Evolutionary conservation across 37 sponge, comb jelly and placozoan species (phyloP), one percentile per base, ranked within the genome.

Genomic region (Hexactinellida sp.): DNA sequence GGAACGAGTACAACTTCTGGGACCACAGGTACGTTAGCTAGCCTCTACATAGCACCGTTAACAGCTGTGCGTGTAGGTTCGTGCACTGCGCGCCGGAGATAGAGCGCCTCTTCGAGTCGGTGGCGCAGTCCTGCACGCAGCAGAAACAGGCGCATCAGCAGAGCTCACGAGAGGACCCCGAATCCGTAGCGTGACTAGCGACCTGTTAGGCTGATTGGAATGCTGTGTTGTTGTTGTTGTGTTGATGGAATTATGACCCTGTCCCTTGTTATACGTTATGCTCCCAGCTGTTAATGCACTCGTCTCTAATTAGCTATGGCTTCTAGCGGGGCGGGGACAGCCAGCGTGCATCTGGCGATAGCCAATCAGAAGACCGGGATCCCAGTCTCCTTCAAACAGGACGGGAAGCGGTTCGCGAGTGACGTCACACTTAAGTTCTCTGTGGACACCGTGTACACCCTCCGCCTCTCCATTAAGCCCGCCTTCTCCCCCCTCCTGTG

Each of bases 71-170:
- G 3, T 19, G 3, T 63, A 90, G 93, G 82, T 99, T 99, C 89
- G 99, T 99, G 16, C 97, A 94, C 84, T 99, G 99, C 92, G 99
- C 99, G 0, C 99, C 99, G 19, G 99, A 99, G 85, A 99, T 99
- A 54, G 92, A 94, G 54, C 95, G 94, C 85, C 38, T 94, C 41
- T 94, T 99, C 89, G 93, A 93, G 55, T 95, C 96, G 24, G 99
- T 99, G 54, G 97, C 97, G 3, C 91, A 92, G 54, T 94, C 95
- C 85, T 96, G 97, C 54, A 96, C 92, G 5, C 88, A 87, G 92
- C 93, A 92, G 88, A 96, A 96, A 34, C 94, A 93, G 63, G 89
- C 93, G 1, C 93, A 34, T 38, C 85, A 37, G 85, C 54, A 71
- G 38, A 37, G 0, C 37, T 23, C 34, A 24, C 1, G 82, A 86